Conservation (phyloP, 2,888 invertebrate species). For the Chymomyza caudatula region DNA sequence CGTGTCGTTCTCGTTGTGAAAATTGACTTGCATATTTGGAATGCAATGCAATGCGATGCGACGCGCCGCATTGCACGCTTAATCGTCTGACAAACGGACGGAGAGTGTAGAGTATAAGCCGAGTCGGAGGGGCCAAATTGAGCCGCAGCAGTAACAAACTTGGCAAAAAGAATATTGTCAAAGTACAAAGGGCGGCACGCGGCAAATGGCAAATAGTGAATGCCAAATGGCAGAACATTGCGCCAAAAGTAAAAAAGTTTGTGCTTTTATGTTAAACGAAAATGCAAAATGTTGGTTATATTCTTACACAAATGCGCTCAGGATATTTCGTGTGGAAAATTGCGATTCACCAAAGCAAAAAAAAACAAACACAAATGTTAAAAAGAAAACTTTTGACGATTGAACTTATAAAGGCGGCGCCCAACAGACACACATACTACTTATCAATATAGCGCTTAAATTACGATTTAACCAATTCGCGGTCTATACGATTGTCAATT, state of each 20-base stretch:
- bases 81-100: background rate
- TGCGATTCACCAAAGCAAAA: slow-evolving; percentile 32
- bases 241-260: slow-evolving; percentile 4
- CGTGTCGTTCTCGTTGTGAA: slow-evolving; percentile 1
- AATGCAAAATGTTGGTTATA: background rate
- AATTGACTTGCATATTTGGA: slow-evolving; percentile 42
- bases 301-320: background rate
- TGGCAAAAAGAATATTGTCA: background rate
- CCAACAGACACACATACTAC: background rate
- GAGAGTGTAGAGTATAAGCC: background rate
- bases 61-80: slow-evolving; percentile 38
- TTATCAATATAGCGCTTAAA: background rate
- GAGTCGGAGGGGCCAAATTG: background rate
- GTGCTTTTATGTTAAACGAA: background rate
- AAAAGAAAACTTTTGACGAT: slow-evolving; percentile 42
- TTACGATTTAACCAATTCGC: no score
- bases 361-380: slow-evolving; percentile 2
- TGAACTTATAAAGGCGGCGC: slow-evolving; percentile 25
- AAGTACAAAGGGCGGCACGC: background rate
- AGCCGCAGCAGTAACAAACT: background rate
- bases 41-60: slow-evolving; percentile 20
- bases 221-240: background rate
- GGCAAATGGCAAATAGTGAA: background rate
- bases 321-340: slow-evolving; percentile 59
- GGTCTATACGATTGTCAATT: no score